Percentiles rank a stretch among this genome's conserved stretches.
These are phyloP conservation scores for Perca fluviatilis DNA, from an alignment of 2,113 vertebrate genomes.

Conservation along the genomic window DNA sequence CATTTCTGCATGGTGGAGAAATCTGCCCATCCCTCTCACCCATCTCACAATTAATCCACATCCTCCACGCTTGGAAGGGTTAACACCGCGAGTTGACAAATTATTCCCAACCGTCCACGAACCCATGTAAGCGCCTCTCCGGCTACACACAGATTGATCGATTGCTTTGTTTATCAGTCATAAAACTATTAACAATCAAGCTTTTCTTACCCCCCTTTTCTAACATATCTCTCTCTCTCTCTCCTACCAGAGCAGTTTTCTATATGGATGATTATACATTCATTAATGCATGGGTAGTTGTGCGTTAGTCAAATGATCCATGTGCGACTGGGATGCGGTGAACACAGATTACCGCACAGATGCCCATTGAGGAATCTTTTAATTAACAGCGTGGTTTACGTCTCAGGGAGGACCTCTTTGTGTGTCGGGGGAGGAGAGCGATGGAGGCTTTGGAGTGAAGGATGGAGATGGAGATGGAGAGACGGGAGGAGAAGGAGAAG, in stretches of 20 bases:
- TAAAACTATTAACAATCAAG: conserved; percentile 86
- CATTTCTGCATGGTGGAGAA: conserved; percentile 80
- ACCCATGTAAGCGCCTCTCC: conserved; percentile 73
- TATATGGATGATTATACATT: conserved; percentile 84
- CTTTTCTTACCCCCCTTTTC: conserved; percentile 46
- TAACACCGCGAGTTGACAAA: conserved; percentile 78
- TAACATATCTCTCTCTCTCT: conserved; percentile 44
- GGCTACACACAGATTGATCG: conserved; percentile 79
- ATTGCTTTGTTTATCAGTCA: conserved; percentile 86
- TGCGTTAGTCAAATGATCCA: conserved; percentile 82
- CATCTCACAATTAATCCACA: conserved; percentile 82
- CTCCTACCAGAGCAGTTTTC: conserved; percentile 66
- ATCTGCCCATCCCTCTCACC: conserved; percentile 75
- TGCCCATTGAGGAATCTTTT: conserved; percentile 83
- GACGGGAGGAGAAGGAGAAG: neutral
- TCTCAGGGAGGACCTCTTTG: conserved; percentile 71
- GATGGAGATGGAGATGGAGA: conserved; percentile 50
- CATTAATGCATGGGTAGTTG: conserved; percentile 85
- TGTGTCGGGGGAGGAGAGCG: conserved; percentile 33
- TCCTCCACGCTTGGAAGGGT: conserved; percentile 80
- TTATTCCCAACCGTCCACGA: conserved; percentile 75
- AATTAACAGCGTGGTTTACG: conserved; percentile 80
- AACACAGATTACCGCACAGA: conserved; percentile 77
- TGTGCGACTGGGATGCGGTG: conserved; percentile 68
- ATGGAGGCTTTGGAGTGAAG: conserved; percentile 41